phyloP scores from a whole-genome alignment of 2,113 vertebrate species.

The Tringa solitaria region DNA sequence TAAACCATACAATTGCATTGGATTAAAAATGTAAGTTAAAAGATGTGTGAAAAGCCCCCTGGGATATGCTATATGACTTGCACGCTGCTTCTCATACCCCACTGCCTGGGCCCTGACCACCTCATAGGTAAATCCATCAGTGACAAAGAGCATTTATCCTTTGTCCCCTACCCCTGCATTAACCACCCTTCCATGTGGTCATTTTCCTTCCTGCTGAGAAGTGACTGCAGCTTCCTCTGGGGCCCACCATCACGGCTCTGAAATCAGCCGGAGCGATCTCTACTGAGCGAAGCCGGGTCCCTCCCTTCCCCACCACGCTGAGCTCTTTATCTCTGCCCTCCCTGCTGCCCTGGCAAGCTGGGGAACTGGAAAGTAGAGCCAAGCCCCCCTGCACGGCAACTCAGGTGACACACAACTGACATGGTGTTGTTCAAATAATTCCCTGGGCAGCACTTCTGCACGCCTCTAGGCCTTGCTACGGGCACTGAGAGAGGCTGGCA shows the following conservation, averaged over 20 bases:
- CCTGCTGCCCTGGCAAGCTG: neutral
- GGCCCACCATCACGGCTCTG: neutral
- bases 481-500: neutral
- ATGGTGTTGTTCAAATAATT: neutral
- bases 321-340: constrained; percentile 41
- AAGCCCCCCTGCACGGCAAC: neutral
- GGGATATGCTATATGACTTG: neutral
- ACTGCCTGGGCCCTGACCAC: neutral
- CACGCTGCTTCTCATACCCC: neutral
- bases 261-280: neutral
- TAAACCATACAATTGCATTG: neutral
- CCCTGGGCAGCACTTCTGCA: neutral
- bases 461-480: neutral
- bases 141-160: neutral
- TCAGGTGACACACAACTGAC: neutral
- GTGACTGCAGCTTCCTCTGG: constrained; percentile 59
- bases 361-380: neutral
- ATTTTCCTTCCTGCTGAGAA: constrained; percentile 74
- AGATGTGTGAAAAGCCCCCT: neutral
- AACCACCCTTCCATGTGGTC: constrained; percentile 61
- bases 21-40: neutral
- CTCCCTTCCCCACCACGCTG: constrained; percentile 61
- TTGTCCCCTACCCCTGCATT: constrained; percentile 11
- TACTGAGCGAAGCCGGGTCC: neutral
- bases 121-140: neutral